Evolutionary conservation across 2,888 invertebrate species (phyloP), one percentile per base, ranked within the genome.

Genomic region (Diplolepis rosae): DNA sequence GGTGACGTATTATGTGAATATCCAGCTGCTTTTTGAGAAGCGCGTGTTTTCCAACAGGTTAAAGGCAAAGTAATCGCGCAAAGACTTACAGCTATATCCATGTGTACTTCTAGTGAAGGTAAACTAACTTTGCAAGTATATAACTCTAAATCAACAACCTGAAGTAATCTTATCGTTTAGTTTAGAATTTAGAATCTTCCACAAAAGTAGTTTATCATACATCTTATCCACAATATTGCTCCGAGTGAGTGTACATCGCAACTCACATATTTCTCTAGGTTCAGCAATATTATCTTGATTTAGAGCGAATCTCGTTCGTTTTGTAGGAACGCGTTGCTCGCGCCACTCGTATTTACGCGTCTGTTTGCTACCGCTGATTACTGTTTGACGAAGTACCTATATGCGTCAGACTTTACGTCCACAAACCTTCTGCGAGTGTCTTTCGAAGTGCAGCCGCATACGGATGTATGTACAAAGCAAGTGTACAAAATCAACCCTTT

Each of bases 321-420:
- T 52, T 15, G 28, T 24, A 52, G 2, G 6, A 52, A n/a, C 15
- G n/a, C 28, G 28, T 24, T 28, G 4, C 28, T 15, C 28, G 28
- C 7, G 7, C 28, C 27, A 52, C 3, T 61, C 24, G 61, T n/a
- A 39, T 61, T 39, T 61, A 39, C n/a, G 35, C 35, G 22, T 35
- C 22, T 56, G 39, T 61, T 61, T 61, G 24, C 35, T 39, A 61
- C n/a, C 32, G 27, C 61, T 61, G 39, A 61, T 61, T 24, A 61
- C 61, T 61, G 39, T 61, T 61, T 61, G 61, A 61, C 39, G 39
- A 39, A 61, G 61, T 61, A 39, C 24, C 61, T 32, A 32, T 35
- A 61, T 61, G 39, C 35, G 56, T 39, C 22, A 24, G 24, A 39
- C 56, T 61, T 22, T 61, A n/a, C 24, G 39, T 61, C 35, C 35